These are phyloP conservation scores for Brachionus sp. DNA, from an alignment of 1,140 invertebrate species.

Conservation along the genomic window DNA sequence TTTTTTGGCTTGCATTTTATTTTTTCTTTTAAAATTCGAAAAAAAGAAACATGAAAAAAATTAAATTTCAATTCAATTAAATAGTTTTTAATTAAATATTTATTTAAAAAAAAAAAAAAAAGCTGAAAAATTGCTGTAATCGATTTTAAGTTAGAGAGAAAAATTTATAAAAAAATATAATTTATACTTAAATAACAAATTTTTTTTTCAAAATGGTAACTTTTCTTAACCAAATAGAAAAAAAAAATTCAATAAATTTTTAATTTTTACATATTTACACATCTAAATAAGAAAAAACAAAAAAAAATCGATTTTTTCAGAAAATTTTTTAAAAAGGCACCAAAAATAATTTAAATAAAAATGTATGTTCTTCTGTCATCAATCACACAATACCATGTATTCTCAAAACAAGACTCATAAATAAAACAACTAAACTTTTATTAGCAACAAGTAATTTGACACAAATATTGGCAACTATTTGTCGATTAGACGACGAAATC, in stretches of 20 bases:
- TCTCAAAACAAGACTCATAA: background rate
- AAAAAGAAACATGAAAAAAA: background rate
- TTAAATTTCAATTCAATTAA: background rate
- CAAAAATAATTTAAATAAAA: background rate
- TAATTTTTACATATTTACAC: too few relatives aligned
- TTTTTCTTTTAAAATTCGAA: background rate
- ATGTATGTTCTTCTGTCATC: background rate
- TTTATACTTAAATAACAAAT: background rate
- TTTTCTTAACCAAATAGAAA: background rate
- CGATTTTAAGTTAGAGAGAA: background rate
- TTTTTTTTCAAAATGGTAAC: background rate
- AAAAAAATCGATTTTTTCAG: background rate
- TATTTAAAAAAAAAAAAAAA: too few relatives aligned
- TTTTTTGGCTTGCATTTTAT: background rate
- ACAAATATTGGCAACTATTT: background rate
- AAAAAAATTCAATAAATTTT: too few relatives aligned
- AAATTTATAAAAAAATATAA: conserved; percentile 24
- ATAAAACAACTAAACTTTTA: background rate
- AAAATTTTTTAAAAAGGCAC: background rate
- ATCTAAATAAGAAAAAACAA: too few relatives aligned
- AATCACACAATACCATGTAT: background rate
- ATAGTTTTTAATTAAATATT: background rate
- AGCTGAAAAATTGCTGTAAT: background rate
- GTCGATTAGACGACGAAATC: background rate
- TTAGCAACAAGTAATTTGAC: background rate